Conservation (phyloP, 2,797 vertebrate species). For the Spondyliosoma cantharus region DNA sequence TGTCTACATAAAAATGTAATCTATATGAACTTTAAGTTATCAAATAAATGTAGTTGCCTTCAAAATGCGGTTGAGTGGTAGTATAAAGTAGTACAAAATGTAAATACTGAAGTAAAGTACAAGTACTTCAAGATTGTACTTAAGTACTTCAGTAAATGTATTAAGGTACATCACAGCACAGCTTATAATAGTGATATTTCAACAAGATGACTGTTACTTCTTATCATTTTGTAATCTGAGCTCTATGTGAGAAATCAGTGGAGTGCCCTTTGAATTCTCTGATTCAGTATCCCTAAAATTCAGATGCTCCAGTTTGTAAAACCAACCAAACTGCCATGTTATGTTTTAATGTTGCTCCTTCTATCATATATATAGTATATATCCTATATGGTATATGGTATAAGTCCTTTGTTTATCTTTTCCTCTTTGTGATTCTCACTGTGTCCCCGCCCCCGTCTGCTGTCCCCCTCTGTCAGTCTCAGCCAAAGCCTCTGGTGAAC, state of each 20-base stretch:
- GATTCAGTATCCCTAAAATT: conserved; percentile 7
- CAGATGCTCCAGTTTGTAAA: conserved; percentile 5
- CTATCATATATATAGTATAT: neutral
- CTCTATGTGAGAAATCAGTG: neutral
- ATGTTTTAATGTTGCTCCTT: neutral
- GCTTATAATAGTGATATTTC: neutral
- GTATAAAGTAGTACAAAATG: no score
- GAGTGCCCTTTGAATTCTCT: neutral
- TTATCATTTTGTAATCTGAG: neutral
- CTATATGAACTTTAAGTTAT: no score
- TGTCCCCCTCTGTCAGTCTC: conserved; percentile 39
- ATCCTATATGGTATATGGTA: no score
- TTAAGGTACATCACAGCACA: no score
- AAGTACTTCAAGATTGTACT: no score
- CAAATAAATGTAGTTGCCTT: no score
- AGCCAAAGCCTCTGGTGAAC: fast-evolving
- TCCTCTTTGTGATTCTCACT: conserved; percentile 21
- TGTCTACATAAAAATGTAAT: no score
- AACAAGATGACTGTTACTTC: neutral
- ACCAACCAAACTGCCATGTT: neutral
- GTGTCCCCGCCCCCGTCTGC: neutral
- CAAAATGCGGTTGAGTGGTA: no score
- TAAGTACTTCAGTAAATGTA: no score
- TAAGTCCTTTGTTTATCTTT: neutral
- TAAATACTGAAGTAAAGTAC: no score